Evolutionary conservation across 2,888 invertebrate species (phyloP).

Genomic region (Drosophila leonis): DNA sequence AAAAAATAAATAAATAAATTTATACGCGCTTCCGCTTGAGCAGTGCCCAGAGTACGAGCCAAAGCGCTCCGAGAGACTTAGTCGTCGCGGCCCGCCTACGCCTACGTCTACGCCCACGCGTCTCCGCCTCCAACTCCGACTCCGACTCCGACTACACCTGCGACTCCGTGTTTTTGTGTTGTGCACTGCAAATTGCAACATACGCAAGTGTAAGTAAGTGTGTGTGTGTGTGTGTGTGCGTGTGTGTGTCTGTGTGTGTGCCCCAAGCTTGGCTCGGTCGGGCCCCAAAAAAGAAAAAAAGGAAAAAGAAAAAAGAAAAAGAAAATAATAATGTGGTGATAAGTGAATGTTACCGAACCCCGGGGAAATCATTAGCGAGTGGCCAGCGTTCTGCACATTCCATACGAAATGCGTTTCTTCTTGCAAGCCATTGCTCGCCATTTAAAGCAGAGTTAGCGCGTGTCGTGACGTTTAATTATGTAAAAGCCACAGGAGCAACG

Average conservation of each 20-base stretch:
- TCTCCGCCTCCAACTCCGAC: neutral
- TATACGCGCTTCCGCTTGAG: constrained; percentile 11
- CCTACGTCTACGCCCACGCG: constrained; percentile 3
- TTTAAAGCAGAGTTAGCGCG: constrained; percentile 70
- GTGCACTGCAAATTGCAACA: constrained; percentile 31
- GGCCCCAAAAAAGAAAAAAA: constrained; percentile 5
- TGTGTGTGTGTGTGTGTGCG: constrained; percentile 7
- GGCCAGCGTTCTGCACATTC: constrained; percentile 35
- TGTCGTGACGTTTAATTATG: constrained; percentile 76
- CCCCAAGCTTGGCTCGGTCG: constrained; percentile 16
- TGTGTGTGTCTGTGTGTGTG: neutral
- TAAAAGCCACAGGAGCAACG: constrained; percentile 70
- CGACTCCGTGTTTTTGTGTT: constrained; percentile 10
- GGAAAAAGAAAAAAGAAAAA: neutral
- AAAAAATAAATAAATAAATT: neutral
- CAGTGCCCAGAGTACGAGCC: constrained; percentile 1
- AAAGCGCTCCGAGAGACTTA: neutral
- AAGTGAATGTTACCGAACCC: constrained; percentile 72
- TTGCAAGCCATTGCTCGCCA: constrained; percentile 45
- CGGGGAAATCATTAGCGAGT: constrained; percentile 79
- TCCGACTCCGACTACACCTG: neutral
- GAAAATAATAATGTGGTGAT: constrained; percentile 61
- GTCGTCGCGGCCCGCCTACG: constrained; percentile 19
- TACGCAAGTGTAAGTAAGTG: constrained; percentile 31
- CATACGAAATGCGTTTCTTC: constrained; percentile 20